These are phyloP conservation scores for Bucorvus abyssinicus DNA, from an alignment of 2,797 vertebrate species.

Conservation along the genomic window DNA sequence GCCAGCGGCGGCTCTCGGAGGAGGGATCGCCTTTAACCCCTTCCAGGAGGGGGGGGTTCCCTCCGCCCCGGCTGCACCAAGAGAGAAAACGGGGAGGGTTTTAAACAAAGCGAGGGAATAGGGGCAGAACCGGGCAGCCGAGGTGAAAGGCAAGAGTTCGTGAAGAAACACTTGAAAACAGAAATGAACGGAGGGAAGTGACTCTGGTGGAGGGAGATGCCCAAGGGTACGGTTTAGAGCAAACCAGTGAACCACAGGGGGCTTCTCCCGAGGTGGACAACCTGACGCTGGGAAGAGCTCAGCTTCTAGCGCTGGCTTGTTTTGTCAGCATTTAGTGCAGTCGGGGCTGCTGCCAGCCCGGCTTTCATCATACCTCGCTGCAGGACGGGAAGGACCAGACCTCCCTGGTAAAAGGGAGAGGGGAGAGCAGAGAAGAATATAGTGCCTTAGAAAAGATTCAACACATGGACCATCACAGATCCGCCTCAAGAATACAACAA, in stretches of 20 bases:
- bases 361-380: rapidly evolving
- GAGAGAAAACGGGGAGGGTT: neutral
- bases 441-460: neutral
- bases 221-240: rapidly evolving
- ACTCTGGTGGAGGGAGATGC: rapidly evolving
- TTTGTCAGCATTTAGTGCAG: neutral
- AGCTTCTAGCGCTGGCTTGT: neutral
- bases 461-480: neutral
- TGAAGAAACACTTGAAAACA: rapidly evolving
- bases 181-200: rapidly evolving
- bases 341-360: neutral
- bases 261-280: neutral
- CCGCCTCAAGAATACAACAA: neutral
- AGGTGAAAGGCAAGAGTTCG: neutral
- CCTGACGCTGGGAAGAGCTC: neutral
- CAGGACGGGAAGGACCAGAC: neutral
- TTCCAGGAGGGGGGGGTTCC: neutral
- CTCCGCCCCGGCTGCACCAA: neutral
- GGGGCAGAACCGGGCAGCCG: neutral
- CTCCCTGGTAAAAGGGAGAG: neutral
- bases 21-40: slow-evolving; percentile 73
- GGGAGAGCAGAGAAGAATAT: neutral
- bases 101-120: neutral
- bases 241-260: rapidly evolving
- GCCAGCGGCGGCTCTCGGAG: neutral